Conservation (phyloP, 2,888 invertebrate species). For the Erebia palarica region DNA sequence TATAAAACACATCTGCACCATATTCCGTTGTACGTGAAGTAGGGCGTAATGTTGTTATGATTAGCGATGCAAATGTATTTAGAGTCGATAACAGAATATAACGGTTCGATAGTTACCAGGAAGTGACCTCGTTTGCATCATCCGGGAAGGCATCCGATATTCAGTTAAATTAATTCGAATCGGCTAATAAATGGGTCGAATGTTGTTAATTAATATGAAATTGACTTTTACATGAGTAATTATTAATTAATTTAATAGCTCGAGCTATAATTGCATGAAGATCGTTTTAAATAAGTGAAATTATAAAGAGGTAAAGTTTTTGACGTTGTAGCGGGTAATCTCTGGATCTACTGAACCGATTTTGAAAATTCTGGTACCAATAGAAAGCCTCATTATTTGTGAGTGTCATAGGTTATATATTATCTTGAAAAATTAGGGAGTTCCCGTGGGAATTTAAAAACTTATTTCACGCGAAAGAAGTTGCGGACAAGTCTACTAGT, state of each 20-base stretch:
- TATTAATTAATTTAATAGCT: not conserved
- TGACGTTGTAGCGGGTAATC: too few species aligned
- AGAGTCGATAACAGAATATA: slow-evolving; percentile 2
- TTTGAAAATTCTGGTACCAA: too few species aligned
- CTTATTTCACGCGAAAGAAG: too few species aligned
- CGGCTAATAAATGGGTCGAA: slow-evolving; percentile 16
- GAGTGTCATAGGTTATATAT: too few species aligned
- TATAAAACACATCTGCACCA: not conserved
- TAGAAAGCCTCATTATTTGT: too few species aligned
- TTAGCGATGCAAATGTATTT: not conserved
- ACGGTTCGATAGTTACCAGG: slow-evolving; percentile 21
- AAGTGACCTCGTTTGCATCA: slow-evolving; percentile 35
- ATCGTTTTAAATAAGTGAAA: too few species aligned
- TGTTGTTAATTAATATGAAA: not conserved
- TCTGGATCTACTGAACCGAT: too few species aligned
- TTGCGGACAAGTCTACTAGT: too few species aligned
- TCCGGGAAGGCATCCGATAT: slow-evolving; percentile 30
- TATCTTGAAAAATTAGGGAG: too few species aligned
- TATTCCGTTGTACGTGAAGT: not conserved
- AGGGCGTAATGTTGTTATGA: not conserved
- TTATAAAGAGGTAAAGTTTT: too few species aligned
- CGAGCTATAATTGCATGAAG: not conserved
- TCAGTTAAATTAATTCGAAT: slow-evolving; percentile 15
- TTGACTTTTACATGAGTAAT: not conserved
- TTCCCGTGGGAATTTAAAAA: too few species aligned